Evolutionary conservation across 2,888 invertebrate genomes (phyloP), one percentile per base, ranked within the genome.

Genomic region (Diadromus collaris): DNA sequence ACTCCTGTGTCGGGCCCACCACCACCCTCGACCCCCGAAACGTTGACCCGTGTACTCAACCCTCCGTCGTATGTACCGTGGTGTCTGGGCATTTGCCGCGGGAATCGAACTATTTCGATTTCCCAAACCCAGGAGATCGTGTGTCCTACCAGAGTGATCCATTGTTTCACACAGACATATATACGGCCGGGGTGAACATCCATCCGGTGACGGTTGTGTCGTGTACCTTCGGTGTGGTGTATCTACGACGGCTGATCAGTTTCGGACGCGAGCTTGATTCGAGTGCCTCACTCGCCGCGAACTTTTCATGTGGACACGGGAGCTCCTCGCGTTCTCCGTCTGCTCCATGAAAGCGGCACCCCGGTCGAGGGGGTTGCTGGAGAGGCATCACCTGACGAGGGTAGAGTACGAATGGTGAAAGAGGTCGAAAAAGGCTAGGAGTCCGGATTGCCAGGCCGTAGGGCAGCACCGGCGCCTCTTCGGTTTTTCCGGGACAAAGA

Each of bases 111-210:
- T 82, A 79, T 86, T 86, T 84, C 85, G 83, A 84, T 84, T 83
- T 83, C 77, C 80, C 80, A 16, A 48, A 81, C 82, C 73, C 78
- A 81, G 75, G 77, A 78, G 76, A 85, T 83, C 83, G 84, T 81
- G 71, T 85, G 83, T 85, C 85, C 79, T 65, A 51, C 64, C 64
- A 71, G 84, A 84, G 85, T 85, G 85, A 85, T 85, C 83, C 85
- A 86, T 86, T 83, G 84, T 84, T 83, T 81, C 78, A 75, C 65
- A 44, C 27, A 69, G 29, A 51, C 46, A 63, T 46, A 72, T 21
- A 24, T 34, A 41, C 16, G 16, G 3, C 51, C 44, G 29, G 29
- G n/a, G 51, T 56, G n/a, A n/a, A 69, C 10, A 64, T 10, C 61
- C 51, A 56, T 54, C 13, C 21, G 24, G 24, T 29, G 38, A 54